Base-by-base conservation (phyloP, 1,140 invertebrate genomes). In the Solen grandis region DNA sequence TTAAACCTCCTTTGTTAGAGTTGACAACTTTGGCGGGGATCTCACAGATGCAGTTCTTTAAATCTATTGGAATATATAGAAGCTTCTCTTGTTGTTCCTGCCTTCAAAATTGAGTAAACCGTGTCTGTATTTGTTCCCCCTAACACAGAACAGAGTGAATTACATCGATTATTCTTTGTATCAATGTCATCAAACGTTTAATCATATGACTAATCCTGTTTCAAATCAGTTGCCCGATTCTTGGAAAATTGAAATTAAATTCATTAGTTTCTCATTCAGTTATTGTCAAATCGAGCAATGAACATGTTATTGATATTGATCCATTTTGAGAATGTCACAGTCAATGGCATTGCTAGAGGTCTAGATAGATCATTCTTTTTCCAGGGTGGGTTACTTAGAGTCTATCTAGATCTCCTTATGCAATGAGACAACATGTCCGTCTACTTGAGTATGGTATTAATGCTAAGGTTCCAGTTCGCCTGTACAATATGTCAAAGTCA, bases 401-500 rank as follows among this genome's bases (percentile, higher is more conserved):
- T n/a, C 5, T 55, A n/a, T n/a, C n/a, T 27, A 55, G 19, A 19
- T n/a, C 54, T 55, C 5, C 5, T 27, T 8, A 22, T 5, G 54
- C 27, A 55, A 55, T 19, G 19, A 19, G n/a, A 5, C 54, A 55
- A n/a, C n/a, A n/a, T n/a, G n/a, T n/a, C n/a, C n/a, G 27, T 22
- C 5, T 55, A 4, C 54, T 27, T 55, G n/a, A 8, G 19, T 27
- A 55, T 19, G 54, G 54, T n/a, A 55, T 5, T 55, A 22, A 55
- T 55, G 54, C 54, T 19, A 55, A 55, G 19, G 19, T 55, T 5
- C 19, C 54, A 59, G 25, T 59, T 13, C 19, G 25, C 13, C 35
- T 59, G 25, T 59, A 19, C n/a, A 59, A 59, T 25, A 29, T 59
- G 57, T 29, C 57, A 25, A 63, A 29, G 60, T 63, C 29, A 25